A percentile compares a stretch with the other conserved stretches of the same genome.
These are phyloP conservation scores for Drosophila hydei DNA, from an alignment of 1,140 invertebrate genomes.

Conservation along the genomic window DNA sequence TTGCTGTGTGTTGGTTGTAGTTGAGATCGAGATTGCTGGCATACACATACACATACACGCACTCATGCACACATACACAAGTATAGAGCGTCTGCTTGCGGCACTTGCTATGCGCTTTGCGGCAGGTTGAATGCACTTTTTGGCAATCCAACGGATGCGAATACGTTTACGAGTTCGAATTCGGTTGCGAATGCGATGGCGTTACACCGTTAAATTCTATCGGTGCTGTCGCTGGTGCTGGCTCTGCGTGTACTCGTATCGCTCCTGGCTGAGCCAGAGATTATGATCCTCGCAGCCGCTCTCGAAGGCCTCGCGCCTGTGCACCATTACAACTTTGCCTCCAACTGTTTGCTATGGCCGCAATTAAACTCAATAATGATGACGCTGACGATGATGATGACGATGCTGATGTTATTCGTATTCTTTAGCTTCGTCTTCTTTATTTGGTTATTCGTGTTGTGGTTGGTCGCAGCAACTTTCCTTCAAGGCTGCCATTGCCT, in stretches of 20 bases:
- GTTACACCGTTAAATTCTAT: not conserved
- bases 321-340: slow-evolving; percentile 63
- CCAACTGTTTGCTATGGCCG: not conserved
- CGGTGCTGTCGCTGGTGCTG: slow-evolving; percentile 44
- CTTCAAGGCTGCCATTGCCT: slow-evolving; percentile 23
- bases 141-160: slow-evolving; percentile 8
- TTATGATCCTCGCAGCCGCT: slow-evolving; percentile 56
- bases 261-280: slow-evolving; percentile 49
- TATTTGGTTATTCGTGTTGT: not conserved
- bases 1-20: slow-evolving; percentile 20
- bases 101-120: slow-evolving; percentile 27
- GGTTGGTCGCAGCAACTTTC: slow-evolving; percentile 4
- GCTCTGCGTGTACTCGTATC: slow-evolving; percentile 71
- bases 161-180: slow-evolving; percentile 1
- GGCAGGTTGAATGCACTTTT: slow-evolving; percentile 68
- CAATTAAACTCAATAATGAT: slow-evolving; percentile 4
- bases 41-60: not conserved
- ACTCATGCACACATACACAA: no score
- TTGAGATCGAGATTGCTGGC: slow-evolving; percentile 25
- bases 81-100: not conserved
- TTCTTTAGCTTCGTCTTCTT: not conserved
- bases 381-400: not conserved
- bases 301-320: slow-evolving; percentile 49
- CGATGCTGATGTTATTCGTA: not conserved
- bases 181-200: not conserved